Evolutionary conservation across 2,113 vertebrate genomes (phyloP).

Genomic region (Spermophilus dauricus): DNA sequence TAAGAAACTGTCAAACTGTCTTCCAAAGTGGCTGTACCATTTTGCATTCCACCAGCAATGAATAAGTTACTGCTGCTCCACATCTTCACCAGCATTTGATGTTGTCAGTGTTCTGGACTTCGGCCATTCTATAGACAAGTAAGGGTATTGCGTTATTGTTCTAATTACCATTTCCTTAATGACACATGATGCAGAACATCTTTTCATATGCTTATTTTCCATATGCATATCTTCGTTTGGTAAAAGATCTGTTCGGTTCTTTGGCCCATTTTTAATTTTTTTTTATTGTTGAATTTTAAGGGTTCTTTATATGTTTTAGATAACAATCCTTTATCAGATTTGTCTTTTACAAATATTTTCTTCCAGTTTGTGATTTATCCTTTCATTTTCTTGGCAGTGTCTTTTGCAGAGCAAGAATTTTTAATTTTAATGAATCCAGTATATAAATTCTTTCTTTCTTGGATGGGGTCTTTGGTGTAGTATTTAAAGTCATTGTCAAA

Average conservation of each 20-base stretch:
- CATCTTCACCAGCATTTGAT: neutral
- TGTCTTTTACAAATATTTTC: neutral
- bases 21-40: neutral
- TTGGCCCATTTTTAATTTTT: neutral
- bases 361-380: neutral
- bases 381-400: neutral
- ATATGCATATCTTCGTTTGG: no score
- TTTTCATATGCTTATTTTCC: neutral
- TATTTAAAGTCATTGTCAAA: neutral
- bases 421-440: neutral
- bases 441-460: neutral
- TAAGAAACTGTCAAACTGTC: neutral
- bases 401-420: neutral
- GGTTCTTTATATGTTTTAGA: neutral
- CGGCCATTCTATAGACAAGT: neutral
- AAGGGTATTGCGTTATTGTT: neutral
- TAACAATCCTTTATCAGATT: neutral
- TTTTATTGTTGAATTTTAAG: neutral
- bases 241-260: neutral
- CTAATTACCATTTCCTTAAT: neutral
- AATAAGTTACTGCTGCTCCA: neutral
- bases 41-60: neutral
- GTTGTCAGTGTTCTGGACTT: neutral
- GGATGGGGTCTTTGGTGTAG: neutral
- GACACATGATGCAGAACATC: neutral